Base-by-base conservation (phyloP, 2,113 vertebrate genomes). In the Pygathrix nemaeus region DNA sequence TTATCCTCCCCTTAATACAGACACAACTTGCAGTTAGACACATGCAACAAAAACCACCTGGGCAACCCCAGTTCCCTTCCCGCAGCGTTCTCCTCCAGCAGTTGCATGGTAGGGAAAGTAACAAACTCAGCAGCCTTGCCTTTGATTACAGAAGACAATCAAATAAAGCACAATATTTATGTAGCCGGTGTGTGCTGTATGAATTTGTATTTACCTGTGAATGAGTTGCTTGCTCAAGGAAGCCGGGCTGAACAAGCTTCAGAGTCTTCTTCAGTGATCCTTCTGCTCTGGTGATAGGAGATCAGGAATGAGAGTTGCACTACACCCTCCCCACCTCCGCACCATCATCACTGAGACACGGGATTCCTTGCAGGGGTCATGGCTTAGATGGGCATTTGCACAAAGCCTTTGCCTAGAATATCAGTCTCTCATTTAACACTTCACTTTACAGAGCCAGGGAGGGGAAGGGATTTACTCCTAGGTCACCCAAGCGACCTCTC, bases 91-190 rank as follows among this genome's bases (percentile, higher is more conserved):
- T 73, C 78, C 59, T 68, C 68, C 61, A 32, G 86, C 87, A 64
- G 25, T 40, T 61, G 35, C 23, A 7, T 32, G 13, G 86, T 27
- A 70, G 72, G 50, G 45, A 80, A 79, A 90, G 70, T 30, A 66
- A 55, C 64, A 5, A 76, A 90, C 83, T 85, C 96, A 81, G 79
- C 84, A 90, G 88, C 64, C 90, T 94, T 61, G 61, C 57, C 90
- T 91, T 72, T 93, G 88, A 79, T 91, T 89, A 75, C 88, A 97
- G 87, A 92, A 89, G 82, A 80, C 75, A 81, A 86, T 94, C 93
- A 64, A 92, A 92, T 76, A 79, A 35, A 76, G 73, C 23, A 11
- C 30, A 27, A 4, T 92, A 72, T 96, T 95, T 80, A 84, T 66
- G 78, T 40, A 70, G 78, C 45, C 20, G 0, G 68, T 83, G 35